These are phyloP conservation scores for Brenthis hecate DNA, from an alignment of 2,888 invertebrate genomes.

Conservation along the genomic window DNA sequence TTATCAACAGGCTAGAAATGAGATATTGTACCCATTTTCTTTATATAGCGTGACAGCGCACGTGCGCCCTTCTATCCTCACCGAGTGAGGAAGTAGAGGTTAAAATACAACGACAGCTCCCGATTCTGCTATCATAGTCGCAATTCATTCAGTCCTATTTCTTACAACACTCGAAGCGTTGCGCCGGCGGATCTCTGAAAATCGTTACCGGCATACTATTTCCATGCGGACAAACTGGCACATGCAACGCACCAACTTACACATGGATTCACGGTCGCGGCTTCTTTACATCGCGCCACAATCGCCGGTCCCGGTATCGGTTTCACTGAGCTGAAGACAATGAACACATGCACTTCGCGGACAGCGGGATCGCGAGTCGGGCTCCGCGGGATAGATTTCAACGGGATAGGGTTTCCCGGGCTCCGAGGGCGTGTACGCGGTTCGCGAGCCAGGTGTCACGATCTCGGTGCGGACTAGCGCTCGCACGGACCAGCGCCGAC, in stretches of 20 bases:
- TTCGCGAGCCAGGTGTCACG: constrained; percentile 54
- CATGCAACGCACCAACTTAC: constrained; percentile 74
- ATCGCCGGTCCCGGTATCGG: constrained; percentile 87
- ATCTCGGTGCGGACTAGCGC: constrained; percentile 60
- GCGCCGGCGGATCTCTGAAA: constrained; percentile 60
- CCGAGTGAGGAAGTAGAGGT: constrained; percentile 54
- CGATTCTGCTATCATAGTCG: constrained; percentile 53
- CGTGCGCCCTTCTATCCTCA: constrained; percentile 68
- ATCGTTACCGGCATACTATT: constrained; percentile 63
- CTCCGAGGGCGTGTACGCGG: constrained; percentile 50
- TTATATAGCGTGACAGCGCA: constrained; percentile 59
- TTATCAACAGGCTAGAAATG: neutral
- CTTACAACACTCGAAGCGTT: constrained; percentile 52
- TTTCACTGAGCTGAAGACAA: constrained; percentile 83
- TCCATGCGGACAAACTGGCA: constrained; percentile 56
- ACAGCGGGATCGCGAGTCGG: constrained; percentile 37
- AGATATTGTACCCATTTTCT: constrained; percentile 53
- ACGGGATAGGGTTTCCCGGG: constrained; percentile 45
- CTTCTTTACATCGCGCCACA: constrained; percentile 82
- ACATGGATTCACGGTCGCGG: constrained; percentile 76
- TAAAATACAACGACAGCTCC: constrained; percentile 61
- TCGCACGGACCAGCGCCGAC: constrained; percentile 78
- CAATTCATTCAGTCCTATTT: constrained; percentile 71
- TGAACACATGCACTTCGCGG: constrained; percentile 82
- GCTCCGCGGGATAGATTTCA: constrained; percentile 36